These are phyloP conservation scores for Eristalinus aeneus DNA, from an alignment of 2,888 invertebrate species.

Conservation along the genomic window DNA sequence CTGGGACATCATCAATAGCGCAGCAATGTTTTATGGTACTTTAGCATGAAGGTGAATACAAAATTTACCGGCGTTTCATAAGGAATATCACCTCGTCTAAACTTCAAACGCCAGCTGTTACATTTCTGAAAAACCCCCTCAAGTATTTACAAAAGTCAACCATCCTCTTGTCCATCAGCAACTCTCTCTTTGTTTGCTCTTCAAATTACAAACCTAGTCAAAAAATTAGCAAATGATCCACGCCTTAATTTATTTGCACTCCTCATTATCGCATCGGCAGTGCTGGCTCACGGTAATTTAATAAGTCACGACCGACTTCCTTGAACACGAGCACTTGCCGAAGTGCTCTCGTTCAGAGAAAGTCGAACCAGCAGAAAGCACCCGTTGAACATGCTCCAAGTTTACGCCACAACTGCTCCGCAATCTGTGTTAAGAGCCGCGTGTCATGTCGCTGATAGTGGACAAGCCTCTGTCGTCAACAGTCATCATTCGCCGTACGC, in stretches of 20 bases:
- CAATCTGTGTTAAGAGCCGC: neutral
- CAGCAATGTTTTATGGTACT: too few relatives aligned
- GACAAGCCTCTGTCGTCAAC: neutral
- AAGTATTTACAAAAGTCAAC: neutral
- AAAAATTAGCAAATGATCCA: conserved; percentile 15
- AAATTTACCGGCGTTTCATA: too few relatives aligned
- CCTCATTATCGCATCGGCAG: conserved; percentile 17
- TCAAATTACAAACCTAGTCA: neutral
- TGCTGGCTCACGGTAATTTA: neutral
- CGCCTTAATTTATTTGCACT: conserved; percentile 15
- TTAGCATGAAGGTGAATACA: too few relatives aligned
- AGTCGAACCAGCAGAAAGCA: conserved; percentile 21
- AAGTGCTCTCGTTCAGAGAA: conserved; percentile 33
- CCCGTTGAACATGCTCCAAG: neutral
- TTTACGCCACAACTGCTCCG: neutral
- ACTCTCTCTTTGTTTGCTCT: neutral
- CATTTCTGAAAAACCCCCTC: neutral
- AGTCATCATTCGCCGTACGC: neutral
- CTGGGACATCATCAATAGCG: too few relatives aligned
- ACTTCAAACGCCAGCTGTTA: neutral
- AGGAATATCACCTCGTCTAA: neutral
- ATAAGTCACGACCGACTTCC: conserved; percentile 8
- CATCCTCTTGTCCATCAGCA: neutral
- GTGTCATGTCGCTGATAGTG: neutral
- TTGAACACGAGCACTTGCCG: neutral